These are phyloP conservation scores for Siphamia tubifer DNA, from an alignment of 2,113 vertebrate species.

Conservation along the genomic window DNA sequence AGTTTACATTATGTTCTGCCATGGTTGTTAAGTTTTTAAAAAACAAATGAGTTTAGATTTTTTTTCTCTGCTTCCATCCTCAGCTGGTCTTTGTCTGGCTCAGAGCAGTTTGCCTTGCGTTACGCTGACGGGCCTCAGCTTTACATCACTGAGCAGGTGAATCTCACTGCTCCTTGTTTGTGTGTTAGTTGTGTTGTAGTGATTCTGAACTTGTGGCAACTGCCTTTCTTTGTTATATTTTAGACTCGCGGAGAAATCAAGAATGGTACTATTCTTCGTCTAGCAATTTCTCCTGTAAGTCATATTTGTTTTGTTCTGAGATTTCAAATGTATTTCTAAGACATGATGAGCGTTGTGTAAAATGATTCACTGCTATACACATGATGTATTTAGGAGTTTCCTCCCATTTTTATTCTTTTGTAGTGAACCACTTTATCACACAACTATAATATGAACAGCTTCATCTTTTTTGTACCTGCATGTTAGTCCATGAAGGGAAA, in stretches of 20 bases:
- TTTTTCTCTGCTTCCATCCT: neutral
- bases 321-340: too few relatives aligned
- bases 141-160: slow-evolving; percentile 97
- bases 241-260: slow-evolving; percentile 97
- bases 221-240: slow-evolving; percentile 40
- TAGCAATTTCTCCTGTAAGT: slow-evolving; percentile 94
- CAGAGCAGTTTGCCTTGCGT: slow-evolving; percentile 93
- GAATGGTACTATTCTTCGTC: slow-evolving; percentile 95
- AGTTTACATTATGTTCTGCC: neutral
- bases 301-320: neutral
- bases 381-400: too few relatives aligned
- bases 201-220: neutral
- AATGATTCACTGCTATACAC: too few relatives aligned
- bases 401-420: too few relatives aligned
- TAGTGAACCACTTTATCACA: too few relatives aligned
- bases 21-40: neutral
- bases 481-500: too few relatives aligned
- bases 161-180: neutral
- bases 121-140: slow-evolving; percentile 96
- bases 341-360: neutral
- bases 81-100: slow-evolving; percentile 94
- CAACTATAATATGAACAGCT: too few relatives aligned
- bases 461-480: too few relatives aligned
- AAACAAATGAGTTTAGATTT: neutral
- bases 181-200: neutral